Evolutionary conservation across 1,140 invertebrate species (phyloP).

Genomic region (Apis mellifera): Amel_HAv3.1 CM009942.2:8893501-8894000

Average conservation of each 20-base stretch:
- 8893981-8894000: slow-evolving; percentile 31
- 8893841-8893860: background rate
- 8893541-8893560: slow-evolving; percentile 16
- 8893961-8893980: background rate
- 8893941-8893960: slow-evolving; percentile 18
- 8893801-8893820: too few relatives aligned
- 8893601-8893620: background rate
- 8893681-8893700: too few relatives aligned
- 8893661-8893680: background rate
- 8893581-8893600: background rate
- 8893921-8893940: slow-evolving; percentile 14
- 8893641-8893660: too few relatives aligned
- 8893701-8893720: too few relatives aligned
- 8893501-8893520: slow-evolving; percentile 54
- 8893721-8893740: too few relatives aligned
- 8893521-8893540: slow-evolving; percentile 28
- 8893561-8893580: too few relatives aligned
- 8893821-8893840: too few relatives aligned
- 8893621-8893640: too few relatives aligned
- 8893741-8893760: too few relatives aligned
- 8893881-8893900: background rate
- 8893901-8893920: background rate
- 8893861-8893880: background rate
- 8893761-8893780: too few relatives aligned
- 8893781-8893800: too few relatives aligned